Percentiles rank a stretch among this genome's conserved stretches.
phyloP scores from a whole-genome alignment of 2,888 invertebrate genomes.

The Nezara viridula region DNA sequence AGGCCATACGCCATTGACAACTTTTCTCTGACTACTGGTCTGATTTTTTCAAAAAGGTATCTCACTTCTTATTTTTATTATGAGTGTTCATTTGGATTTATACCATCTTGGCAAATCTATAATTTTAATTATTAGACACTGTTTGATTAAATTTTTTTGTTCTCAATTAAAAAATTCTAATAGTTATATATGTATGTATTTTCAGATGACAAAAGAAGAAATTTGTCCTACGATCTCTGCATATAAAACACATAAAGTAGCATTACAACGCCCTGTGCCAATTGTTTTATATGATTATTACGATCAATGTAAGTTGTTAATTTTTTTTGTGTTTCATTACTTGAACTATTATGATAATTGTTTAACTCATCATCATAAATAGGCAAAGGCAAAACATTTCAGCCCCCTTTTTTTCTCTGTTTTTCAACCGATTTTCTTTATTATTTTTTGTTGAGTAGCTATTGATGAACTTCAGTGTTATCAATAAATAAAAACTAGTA shows the following conservation, averaged over 20 bases:
- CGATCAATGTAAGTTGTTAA: conserved; percentile 82
- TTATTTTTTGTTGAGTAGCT: no score
- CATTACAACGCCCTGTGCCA: conserved; percentile 87
- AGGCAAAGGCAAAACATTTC: no score
- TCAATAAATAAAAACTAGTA: no score
- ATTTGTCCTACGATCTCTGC: conserved; percentile 89
- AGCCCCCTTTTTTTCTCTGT: no score
- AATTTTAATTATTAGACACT: not conserved
- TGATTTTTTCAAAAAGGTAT: no score
- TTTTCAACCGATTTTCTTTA: no score
- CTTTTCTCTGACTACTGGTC: no score
- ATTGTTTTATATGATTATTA: conserved; percentile 92
- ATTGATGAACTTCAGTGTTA: no score
- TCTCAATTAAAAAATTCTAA: not conserved
- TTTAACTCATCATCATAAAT: no score
- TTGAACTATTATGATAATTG: no score
- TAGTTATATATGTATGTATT: conserved; percentile 55
- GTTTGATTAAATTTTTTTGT: not conserved
- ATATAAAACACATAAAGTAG: conserved; percentile 85
- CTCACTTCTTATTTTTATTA: no score
- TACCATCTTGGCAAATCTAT: not conserved
- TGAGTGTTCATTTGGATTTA: not conserved
- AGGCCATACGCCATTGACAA: no score
- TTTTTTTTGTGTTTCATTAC: not conserved
- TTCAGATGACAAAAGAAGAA: conserved; percentile 73